These are phyloP conservation scores for Callopanchax toddi DNA, from an alignment of 2,113 vertebrate species.

Conservation along the genomic window DNA sequence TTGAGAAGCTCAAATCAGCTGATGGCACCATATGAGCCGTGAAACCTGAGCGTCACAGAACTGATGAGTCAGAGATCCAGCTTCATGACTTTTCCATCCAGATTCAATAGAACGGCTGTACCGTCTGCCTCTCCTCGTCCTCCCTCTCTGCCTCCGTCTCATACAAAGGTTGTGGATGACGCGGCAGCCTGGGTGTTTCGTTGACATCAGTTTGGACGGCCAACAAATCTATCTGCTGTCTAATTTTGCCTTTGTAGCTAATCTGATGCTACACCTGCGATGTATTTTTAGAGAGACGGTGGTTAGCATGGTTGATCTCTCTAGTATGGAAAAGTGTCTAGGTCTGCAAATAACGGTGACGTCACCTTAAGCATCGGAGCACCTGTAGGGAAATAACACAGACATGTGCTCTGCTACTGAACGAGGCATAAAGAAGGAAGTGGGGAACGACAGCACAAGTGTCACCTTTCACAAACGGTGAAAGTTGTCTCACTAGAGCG, in stretches of 20 bases:
- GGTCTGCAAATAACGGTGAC: constrained; percentile 40
- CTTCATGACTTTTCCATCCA: constrained; percentile 74
- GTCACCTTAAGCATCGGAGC: constrained; percentile 21
- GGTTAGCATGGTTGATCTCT: constrained; percentile 22
- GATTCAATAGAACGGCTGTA: constrained; percentile 77
- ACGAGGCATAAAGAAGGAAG: background rate
- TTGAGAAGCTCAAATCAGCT: constrained; percentile 7
- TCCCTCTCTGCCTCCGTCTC: constrained; percentile 6
- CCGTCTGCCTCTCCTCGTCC: constrained; percentile 34
- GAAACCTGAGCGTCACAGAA: constrained; percentile 70
- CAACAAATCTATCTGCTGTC: constrained; percentile 55
- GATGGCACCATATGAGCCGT: constrained; percentile 66
- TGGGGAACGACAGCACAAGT: too few species aligned
- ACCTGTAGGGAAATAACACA: constrained; percentile 55
- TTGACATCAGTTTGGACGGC: constrained; percentile 52
- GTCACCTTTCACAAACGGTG: too few species aligned
- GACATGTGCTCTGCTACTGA: constrained; percentile 1
- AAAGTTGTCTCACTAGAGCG: too few species aligned
- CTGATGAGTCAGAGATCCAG: constrained; percentile 79
- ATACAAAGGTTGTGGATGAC: constrained; percentile 68
- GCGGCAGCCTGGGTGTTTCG: constrained; percentile 67
- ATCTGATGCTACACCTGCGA: constrained; percentile 18
- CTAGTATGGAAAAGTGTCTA: background rate
- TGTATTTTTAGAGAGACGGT: constrained; percentile 3
- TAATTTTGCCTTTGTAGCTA: constrained; percentile 25